Conservation (phyloP, 2,797 vertebrate genomes). For the Pampus argenteus region DNA sequence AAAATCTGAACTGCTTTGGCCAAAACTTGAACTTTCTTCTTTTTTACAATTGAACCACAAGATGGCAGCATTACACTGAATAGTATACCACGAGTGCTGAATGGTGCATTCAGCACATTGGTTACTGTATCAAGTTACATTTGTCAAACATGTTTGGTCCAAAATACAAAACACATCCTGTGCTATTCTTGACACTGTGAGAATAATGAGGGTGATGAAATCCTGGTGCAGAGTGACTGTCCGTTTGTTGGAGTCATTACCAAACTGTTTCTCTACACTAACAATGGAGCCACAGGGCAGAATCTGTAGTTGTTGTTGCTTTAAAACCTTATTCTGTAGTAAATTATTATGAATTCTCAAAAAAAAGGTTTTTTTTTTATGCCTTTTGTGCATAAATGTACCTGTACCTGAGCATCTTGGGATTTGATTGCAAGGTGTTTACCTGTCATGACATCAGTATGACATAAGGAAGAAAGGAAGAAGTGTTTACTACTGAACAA, state of each 20-base stretch:
- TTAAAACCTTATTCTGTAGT: neutral
- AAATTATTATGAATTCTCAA: neutral
- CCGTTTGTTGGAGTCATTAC: slow-evolving; percentile 12
- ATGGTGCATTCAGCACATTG: neutral
- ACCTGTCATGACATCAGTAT: neutral
- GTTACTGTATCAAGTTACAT: slow-evolving; percentile 5
- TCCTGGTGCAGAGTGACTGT: neutral
- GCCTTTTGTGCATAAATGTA: neutral
- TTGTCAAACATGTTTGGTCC: neutral
- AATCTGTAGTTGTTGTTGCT: neutral
- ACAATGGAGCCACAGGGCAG: neutral
- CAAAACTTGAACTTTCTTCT: neutral
- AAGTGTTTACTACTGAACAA: neutral
- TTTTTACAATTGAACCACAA: slow-evolving; percentile 44
- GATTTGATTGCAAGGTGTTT: neutral
- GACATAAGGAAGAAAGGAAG: neutral
- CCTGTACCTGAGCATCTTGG: neutral
- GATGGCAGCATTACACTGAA: slow-evolving; percentile 51
- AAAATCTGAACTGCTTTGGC: neutral
- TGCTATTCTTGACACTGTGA: neutral
- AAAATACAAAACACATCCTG: neutral
- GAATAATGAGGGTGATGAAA: neutral
- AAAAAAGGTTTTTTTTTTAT: slow-evolving; percentile 2
- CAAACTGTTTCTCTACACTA: neutral
- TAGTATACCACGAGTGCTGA: neutral